Base-by-base conservation (phyloP, 92 coral and sea anemone species). In the Phenganax stokvisi region DNA sequence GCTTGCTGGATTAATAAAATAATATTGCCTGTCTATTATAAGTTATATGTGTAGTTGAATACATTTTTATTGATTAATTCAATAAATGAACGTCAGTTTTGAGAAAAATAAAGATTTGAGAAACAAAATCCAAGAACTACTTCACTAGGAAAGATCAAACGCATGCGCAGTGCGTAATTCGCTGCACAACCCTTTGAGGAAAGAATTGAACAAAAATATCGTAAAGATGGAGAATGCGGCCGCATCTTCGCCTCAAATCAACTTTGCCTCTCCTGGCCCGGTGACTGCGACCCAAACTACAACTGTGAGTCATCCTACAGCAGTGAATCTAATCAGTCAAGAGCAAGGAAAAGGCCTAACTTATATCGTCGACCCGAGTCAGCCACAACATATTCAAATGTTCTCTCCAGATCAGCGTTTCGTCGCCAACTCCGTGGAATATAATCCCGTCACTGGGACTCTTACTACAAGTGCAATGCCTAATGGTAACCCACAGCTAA, bases 311-410 rank as follows among this genome's bases (percentile, higher is more conserved):
- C 98, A 93, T 75, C 80, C 89, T 54, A 89, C 97, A 28, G 90
- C 93, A 28, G 99, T 96, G 12, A 96, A 96, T 82, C 89, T 92
- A 28, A 96, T 96, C 79, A 93, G 89, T 71, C 94, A 92, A 81
- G 99, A 96, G 65, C 99, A 96, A 81, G 88, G 92, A 54, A 96
- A 96, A 87, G 91, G 99, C 56, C 91, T 96, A 44, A 79, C 83
- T 51, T 96, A 92, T 72, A 96, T 96, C 16, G 99, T 96, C 70
- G 99, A 96, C 87, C 99, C 99, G 67, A 92, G 93, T 9, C 99
- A 96, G 74, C 82, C 81, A 71, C 97, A 96, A 80, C 90, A 87
- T 72, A 92, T 97, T 74, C 99, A 96, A 85, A 96, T 96, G 99
- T 96, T 92, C 87, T 91, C 96, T 53, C 92, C 97, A 65, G 99